phyloP scores from a whole-genome alignment of 2,888 invertebrate genomes.

The Dromius quadrimaculatus region DNA sequence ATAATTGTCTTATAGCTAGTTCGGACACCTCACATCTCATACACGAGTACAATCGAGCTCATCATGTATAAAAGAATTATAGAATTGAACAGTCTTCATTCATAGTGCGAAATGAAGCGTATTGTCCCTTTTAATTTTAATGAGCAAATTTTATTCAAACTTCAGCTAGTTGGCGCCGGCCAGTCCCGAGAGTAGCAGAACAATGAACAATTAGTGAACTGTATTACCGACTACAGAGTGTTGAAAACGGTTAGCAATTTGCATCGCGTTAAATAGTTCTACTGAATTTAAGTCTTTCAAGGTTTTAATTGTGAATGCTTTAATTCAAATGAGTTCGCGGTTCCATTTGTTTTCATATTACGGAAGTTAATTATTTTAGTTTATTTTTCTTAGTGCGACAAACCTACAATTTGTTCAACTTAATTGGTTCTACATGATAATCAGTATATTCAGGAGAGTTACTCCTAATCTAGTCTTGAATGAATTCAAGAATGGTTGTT shows the following conservation, averaged over 20 bases:
- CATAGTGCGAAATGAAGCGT: neutral
- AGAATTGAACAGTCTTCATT: too few relatives aligned
- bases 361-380: neutral
- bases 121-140: neutral
- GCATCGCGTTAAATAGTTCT: slow-evolving; percentile 11
- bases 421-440: neutral
- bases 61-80: too few relatives aligned
- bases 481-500: too few relatives aligned
- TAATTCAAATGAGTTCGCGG: neutral
- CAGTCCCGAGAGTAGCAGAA: neutral
- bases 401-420: neutral
- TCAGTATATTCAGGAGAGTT: too few relatives aligned
- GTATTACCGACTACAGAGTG: neutral
- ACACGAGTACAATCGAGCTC: too few relatives aligned
- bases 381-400: neutral
- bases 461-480: too few relatives aligned
- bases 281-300: slow-evolving; percentile 8
- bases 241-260: slow-evolving; percentile 9
- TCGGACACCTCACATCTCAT: too few relatives aligned
- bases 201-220: slow-evolving; percentile 25
- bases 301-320: slow-evolving; percentile 16
- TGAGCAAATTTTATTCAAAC: neutral
- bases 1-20: too few relatives aligned
- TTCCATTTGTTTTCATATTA: neutral
- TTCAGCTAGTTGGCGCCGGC: neutral